These are phyloP conservation scores for Ceramica pisi DNA, from an alignment of 2,888 invertebrate genomes.

Conservation along the genomic window DNA sequence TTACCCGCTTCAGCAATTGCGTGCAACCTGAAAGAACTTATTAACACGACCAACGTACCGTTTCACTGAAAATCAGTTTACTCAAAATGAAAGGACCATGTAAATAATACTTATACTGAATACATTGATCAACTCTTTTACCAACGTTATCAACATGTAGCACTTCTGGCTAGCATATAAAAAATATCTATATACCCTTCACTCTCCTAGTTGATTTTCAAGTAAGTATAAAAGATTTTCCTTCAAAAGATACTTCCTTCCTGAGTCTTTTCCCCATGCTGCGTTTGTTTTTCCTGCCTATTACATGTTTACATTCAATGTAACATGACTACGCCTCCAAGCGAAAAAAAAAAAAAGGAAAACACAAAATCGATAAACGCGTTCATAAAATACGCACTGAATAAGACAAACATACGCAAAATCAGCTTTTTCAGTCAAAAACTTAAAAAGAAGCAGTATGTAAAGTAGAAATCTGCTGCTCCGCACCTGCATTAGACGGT, in stretches of 20 bases:
- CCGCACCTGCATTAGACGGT: conserved; percentile 76
- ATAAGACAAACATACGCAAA: not conserved
- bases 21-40: conserved; percentile 69
- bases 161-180: not conserved
- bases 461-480: conserved; percentile 17
- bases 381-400: conserved; percentile 18
- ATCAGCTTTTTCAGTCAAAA: conserved; percentile 15
- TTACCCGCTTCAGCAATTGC: conserved; percentile 70
- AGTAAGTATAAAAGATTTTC: not conserved
- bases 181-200: not conserved
- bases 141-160: not conserved
- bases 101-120: not conserved
- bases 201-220: not conserved
- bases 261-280: not conserved
- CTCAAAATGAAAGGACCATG: conserved; percentile 6
- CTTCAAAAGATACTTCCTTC: not conserved
- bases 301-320: not conserved
- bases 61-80: conserved; percentile 33
- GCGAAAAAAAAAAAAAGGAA: conserved; percentile 6
- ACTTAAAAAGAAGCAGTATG: not conserved
- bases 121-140: conserved; percentile 1
- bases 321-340: not conserved
- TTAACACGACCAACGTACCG: conserved; percentile 43
- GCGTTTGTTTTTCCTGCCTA: not conserved
- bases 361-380: not conserved